These are phyloP conservation scores for Netelia inedita DNA, from an alignment of 2,888 invertebrate species.

Conservation along the genomic window DNA sequence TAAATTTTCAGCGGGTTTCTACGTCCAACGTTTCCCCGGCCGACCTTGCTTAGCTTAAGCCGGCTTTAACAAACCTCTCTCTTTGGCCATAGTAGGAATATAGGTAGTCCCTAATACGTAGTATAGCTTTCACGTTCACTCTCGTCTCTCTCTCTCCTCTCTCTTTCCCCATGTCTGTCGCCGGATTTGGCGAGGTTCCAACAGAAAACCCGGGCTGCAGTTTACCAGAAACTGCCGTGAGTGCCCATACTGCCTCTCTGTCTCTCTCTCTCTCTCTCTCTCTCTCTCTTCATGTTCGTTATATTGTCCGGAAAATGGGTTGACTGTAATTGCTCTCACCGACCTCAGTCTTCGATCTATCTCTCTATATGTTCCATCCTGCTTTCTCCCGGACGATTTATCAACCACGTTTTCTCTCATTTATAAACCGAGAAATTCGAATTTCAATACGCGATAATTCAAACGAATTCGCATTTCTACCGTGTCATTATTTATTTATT, in stretches of 20 bases:
- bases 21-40: slow-evolving; percentile 56
- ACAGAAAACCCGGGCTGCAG: slow-evolving; percentile 72
- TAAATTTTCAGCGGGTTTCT: slow-evolving; percentile 50
- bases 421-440: background rate
- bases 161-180: slow-evolving; percentile 57
- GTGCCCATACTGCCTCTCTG: slow-evolving; percentile 25
- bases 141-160: slow-evolving; percentile 38
- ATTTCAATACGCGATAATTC: background rate
- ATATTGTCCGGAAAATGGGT: slow-evolving; percentile 83
- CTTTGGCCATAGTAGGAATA: slow-evolving; percentile 71
- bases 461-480: background rate
- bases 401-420: background rate
- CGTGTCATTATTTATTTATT: background rate
- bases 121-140: slow-evolving; percentile 62
- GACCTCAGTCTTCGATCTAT: slow-evolving; percentile 18
- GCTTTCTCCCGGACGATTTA: background rate
- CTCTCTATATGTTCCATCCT: background rate
- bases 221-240: slow-evolving; percentile 55
- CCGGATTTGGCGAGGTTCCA: slow-evolving; percentile 82
- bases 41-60: slow-evolving; percentile 82
- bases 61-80: slow-evolving; percentile 81
- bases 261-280: background rate
- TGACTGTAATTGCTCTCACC: slow-evolving; percentile 81
- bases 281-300: slow-evolving; percentile 74
- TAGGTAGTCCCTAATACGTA: slow-evolving; percentile 64